A percentile compares a stretch with the other conserved stretches of the same genome.
phyloP scores from a whole-genome alignment of 1,140 invertebrate species.

The Habropoda laboriosa region DNA sequence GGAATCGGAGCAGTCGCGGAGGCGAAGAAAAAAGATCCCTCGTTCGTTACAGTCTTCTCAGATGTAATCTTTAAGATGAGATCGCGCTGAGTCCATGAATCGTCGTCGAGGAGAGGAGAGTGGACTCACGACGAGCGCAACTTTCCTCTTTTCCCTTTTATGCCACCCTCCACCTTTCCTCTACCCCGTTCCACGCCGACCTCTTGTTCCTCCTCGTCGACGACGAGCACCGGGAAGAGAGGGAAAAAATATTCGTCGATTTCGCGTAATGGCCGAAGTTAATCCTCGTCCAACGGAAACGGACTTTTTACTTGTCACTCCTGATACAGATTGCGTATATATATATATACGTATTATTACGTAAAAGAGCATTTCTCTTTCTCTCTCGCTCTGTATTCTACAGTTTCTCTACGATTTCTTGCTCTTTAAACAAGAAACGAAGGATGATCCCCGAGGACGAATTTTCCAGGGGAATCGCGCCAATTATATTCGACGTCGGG shows the following conservation, averaged over 20 bases:
- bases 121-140: constrained; percentile 49
- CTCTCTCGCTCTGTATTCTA: no score
- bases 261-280: constrained; percentile 13
- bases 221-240: no score
- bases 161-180: background rate
- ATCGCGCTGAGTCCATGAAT: constrained; percentile 74
- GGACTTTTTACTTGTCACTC: background rate
- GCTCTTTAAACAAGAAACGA: no score
- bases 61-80: constrained; percentile 75
- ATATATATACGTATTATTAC: no score
- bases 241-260: constrained; percentile 27
- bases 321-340: background rate
- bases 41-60: constrained; percentile 62
- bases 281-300: constrained; percentile 8
- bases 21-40: constrained; percentile 60
- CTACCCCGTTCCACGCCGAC: background rate
- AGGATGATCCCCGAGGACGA: background rate
- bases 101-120: constrained; percentile 42
- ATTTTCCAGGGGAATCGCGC: background rate
- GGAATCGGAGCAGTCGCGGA: constrained; percentile 64
- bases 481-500: constrained; percentile 19
- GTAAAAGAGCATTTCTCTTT: no score
- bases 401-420: background rate
- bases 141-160: constrained; percentile 39
- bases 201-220: no score